These are phyloP conservation scores for Falco novaeseelandiae DNA, from an alignment of 2,797 vertebrate genomes.

Conservation along the genomic window DNA sequence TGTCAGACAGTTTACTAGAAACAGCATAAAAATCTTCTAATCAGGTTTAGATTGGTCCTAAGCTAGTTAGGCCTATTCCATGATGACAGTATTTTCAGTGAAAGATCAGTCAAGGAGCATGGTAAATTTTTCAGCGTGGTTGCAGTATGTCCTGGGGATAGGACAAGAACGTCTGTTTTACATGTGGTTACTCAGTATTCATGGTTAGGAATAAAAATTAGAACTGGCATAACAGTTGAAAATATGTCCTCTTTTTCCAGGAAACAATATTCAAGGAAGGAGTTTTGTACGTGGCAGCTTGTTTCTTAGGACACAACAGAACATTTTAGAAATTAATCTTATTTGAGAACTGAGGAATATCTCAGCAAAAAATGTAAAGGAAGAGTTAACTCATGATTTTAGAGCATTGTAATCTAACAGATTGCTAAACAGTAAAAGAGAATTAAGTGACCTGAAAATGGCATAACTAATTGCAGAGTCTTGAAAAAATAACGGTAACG, in stretches of 20 bases:
- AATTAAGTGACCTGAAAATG: slow-evolving; percentile 81
- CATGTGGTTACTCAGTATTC: accelerated
- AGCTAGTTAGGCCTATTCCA: neutral
- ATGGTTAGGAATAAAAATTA: neutral
- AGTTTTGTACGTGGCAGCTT: neutral
- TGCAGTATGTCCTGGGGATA: neutral
- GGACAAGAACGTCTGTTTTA: neutral
- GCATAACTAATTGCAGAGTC: slow-evolving; percentile 78
- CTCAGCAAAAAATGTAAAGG: slow-evolving; percentile 14
- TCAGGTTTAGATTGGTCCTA: neutral
- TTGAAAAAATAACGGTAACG: slow-evolving; percentile 67
- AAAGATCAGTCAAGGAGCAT: neutral
- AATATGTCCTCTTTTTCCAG: neutral
- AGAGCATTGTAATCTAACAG: slow-evolving; percentile 72
- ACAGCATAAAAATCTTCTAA: neutral
- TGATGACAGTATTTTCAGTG: neutral
- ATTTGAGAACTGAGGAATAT: slow-evolving; percentile 4
- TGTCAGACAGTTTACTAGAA: neutral
- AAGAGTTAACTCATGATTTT: slow-evolving; percentile 70
- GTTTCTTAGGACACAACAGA: neutral
- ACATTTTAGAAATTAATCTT: neutral
- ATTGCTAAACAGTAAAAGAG: slow-evolving; percentile 74
- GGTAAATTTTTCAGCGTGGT: neutral
- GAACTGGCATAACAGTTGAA: neutral
- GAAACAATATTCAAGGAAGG: neutral